Conservation (phyloP, 2,113 vertebrate genomes). For the Haemorhous mexicanus region DNA sequence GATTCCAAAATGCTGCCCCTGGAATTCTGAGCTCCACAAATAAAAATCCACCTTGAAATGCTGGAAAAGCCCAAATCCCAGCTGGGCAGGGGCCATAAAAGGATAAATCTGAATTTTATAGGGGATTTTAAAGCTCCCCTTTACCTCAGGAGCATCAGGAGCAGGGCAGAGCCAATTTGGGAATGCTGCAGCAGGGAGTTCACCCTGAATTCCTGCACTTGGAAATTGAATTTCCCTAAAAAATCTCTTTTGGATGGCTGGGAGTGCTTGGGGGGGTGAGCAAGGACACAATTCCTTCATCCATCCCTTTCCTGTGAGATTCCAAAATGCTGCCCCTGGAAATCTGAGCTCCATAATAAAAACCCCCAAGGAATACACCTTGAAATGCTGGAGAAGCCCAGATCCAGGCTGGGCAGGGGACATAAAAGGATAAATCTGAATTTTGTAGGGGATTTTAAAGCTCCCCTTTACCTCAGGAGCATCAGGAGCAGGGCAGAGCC, state of each 20-base stretch:
- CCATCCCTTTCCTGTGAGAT: neutral
- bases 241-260: neutral
- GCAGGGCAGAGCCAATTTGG: too few relatives aligned
- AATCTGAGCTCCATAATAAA: neutral
- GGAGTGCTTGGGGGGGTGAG: rapidly evolving
- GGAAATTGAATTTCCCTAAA: neutral
- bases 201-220: too few relatives aligned
- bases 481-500: neutral
- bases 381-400: neutral
- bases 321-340: neutral
- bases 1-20: too few relatives aligned
- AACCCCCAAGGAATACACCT: too few relatives aligned
- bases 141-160: too few relatives aligned
- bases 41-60: too few relatives aligned
- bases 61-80: too few relatives aligned
- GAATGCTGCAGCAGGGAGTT: too few relatives aligned
- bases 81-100: too few relatives aligned
- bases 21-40: too few relatives aligned
- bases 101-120: too few relatives aligned
- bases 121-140: too few relatives aligned
- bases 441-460: neutral
- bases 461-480: neutral
- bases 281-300: neutral
- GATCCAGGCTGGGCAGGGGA: neutral
- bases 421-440: neutral